phyloP scores from a whole-genome alignment of 2,113 vertebrate genomes.

The Lepidothrix coronata region DNA sequence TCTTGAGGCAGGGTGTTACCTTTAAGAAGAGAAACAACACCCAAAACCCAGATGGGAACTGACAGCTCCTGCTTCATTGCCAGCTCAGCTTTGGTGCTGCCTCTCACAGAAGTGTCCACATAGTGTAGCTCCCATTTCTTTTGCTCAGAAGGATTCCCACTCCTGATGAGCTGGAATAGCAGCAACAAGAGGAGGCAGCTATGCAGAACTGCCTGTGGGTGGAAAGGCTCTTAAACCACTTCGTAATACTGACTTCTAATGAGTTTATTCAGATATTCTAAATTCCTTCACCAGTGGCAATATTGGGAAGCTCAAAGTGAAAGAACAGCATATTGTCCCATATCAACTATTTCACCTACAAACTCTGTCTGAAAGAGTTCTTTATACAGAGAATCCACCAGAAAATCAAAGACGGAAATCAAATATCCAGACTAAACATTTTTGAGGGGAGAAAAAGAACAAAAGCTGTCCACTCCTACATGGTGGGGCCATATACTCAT shows the following conservation, averaged over 20 bases:
- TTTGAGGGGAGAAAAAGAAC: not conserved
- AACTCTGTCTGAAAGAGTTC: not conserved
- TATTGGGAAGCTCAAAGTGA: not conserved
- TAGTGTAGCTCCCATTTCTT: not conserved
- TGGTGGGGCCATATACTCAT: not conserved
- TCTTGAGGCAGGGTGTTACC: not conserved
- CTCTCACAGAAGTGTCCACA: not conserved
- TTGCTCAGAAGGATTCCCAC: not conserved
- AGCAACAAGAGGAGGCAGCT: not conserved
- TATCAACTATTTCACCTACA: not conserved
- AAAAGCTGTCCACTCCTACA: not conserved
- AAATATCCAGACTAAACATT: not conserved
- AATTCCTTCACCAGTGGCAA: not conserved
- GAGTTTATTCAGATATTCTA: not conserved
- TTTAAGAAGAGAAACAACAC: not conserved
- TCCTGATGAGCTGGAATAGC: not conserved
- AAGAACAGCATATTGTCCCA: not conserved
- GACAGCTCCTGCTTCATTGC: not conserved
- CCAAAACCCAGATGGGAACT: not conserved
- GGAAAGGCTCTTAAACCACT: not conserved
- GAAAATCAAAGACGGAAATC: not conserved
- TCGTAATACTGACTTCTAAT: not conserved
- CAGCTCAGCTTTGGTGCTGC: not conserved
- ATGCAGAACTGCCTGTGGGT: not conserved
- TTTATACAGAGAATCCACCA: not conserved